A percentile compares a stretch with the other conserved stretches of the same genome.
Evolutionary conservation across 2,888 invertebrate species (phyloP).

Genomic region (Drosophila mulleri): DNA sequence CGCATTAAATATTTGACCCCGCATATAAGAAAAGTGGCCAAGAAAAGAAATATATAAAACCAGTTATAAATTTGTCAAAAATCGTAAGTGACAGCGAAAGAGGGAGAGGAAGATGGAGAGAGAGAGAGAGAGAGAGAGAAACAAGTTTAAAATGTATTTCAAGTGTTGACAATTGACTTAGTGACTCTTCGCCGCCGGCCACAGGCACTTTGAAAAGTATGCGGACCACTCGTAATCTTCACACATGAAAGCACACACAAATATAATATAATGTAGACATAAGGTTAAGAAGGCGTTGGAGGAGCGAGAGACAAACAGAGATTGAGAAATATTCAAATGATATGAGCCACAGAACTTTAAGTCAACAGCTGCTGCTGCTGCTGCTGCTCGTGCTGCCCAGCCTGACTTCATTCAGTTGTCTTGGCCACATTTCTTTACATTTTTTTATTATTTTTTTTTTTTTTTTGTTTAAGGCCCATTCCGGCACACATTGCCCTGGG

Average conservation of each 20-base stretch:
- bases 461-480: slow-evolving; percentile 36
- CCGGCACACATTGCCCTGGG: slow-evolving; percentile 52
- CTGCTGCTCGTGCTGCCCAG: background rate
- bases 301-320: slow-evolving; percentile 2
- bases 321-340: slow-evolving; percentile 56
- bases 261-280: background rate
- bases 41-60: slow-evolving; percentile 36
- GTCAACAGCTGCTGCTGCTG: slow-evolving; percentile 27
- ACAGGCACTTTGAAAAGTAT: slow-evolving; percentile 35
- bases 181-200: slow-evolving; percentile 68
- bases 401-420: slow-evolving; percentile 40
- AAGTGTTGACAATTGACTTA: slow-evolving; percentile 77
- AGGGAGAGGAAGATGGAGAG: background rate
- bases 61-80: slow-evolving; percentile 43
- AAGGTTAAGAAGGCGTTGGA: slow-evolving; percentile 19
- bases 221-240: slow-evolving; percentile 19
- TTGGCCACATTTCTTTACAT: slow-evolving; percentile 34
- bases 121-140: background rate
- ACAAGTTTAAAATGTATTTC: slow-evolving; percentile 42
- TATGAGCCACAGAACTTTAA: slow-evolving; percentile 46
- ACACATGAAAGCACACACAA: slow-evolving; percentile 16
- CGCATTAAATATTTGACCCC: slow-evolving; percentile 32
- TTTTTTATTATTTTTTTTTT: no score
- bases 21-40: background rate
- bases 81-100: no score